Conservation (phyloP, 2,113 vertebrate species). For the Ascaphus truei region DNA sequence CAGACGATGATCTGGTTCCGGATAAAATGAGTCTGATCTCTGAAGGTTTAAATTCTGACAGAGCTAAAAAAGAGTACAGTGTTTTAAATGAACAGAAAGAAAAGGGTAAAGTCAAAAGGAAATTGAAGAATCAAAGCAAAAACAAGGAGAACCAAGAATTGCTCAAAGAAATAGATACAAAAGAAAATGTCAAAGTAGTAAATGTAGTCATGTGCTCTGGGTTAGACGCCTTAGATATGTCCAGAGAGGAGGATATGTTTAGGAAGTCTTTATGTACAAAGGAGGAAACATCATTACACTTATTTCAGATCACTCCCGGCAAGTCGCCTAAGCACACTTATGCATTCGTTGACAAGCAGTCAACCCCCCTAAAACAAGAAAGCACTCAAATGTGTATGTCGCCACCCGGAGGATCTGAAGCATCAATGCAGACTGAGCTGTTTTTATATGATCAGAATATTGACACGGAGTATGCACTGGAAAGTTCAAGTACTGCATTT, state of each 20-base stretch:
- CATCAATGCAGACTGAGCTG: slow-evolving; percentile 69
- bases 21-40: slow-evolving; percentile 74
- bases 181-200: slow-evolving; percentile 84
- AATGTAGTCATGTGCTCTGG: slow-evolving; percentile 66
- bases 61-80: slow-evolving; percentile 78
- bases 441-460: slow-evolving; percentile 81
- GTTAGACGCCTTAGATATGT: slow-evolving; percentile 79
- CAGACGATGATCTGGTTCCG: slow-evolving; percentile 77
- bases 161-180: slow-evolving; percentile 78
- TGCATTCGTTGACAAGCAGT: slow-evolving; percentile 84
- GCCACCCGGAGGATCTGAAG: slow-evolving; percentile 74
- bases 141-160: slow-evolving; percentile 97
- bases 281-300: slow-evolving; percentile 91
- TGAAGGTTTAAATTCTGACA: slow-evolving; percentile 77
- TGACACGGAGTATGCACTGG: slow-evolving; percentile 81
- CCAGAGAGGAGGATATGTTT: slow-evolving; percentile 86
- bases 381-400: slow-evolving; percentile 84
- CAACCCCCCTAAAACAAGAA: slow-evolving; percentile 87
- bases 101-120: slow-evolving; percentile 93
- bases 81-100: slow-evolving; percentile 79
- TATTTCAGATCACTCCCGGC: slow-evolving; percentile 86
- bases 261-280: slow-evolving; percentile 93
- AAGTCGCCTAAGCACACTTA: slow-evolving; percentile 90
- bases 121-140: slow-evolving; percentile 92
- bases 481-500: slow-evolving; percentile 87